Percentiles rank a stretch among this genome's conserved stretches.
Conservation (phyloP, 2,113 vertebrate species). For the Axis porcinus region DNA sequence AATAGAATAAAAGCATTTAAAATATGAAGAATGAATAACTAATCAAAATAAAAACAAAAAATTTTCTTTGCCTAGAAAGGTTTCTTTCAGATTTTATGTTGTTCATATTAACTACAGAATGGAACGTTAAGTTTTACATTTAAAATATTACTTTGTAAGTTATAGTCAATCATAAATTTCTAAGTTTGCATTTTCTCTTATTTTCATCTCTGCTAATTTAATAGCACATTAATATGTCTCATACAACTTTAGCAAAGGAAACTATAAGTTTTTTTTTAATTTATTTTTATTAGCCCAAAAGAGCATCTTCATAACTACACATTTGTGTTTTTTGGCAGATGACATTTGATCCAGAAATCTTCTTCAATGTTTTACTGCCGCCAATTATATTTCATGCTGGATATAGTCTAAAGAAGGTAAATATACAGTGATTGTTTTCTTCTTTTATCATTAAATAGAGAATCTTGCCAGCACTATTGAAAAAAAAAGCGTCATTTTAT, state of each 20-base stretch:
- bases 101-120: not conserved
- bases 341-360: slow-evolving; percentile 91
- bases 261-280: not conserved
- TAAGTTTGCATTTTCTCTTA: not conserved
- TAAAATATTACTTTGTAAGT: not conserved
- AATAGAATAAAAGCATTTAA: not conserved
- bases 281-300: not conserved
- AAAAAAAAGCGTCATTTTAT: not conserved
- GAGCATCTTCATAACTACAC: not conserved
- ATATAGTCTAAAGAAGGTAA: slow-evolving; percentile 91
- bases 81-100: not conserved
- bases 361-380: slow-evolving; percentile 91
- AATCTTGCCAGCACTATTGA: not conserved
- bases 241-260: not conserved
- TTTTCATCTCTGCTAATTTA: not conserved
- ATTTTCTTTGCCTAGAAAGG: not conserved
- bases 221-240: not conserved
- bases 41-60: not conserved
- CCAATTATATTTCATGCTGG: slow-evolving; percentile 91
- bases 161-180: not conserved
- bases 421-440: not conserved
- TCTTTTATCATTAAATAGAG: not conserved
- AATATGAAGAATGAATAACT: not conserved
- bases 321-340: slow-evolving; percentile 82
- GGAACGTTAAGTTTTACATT: not conserved